A percentile compares a stretch with the other conserved stretches of the same genome.
Evolutionary conservation across 1,140 invertebrate genomes (phyloP).

Genomic region (Delia radicum): DNA sequence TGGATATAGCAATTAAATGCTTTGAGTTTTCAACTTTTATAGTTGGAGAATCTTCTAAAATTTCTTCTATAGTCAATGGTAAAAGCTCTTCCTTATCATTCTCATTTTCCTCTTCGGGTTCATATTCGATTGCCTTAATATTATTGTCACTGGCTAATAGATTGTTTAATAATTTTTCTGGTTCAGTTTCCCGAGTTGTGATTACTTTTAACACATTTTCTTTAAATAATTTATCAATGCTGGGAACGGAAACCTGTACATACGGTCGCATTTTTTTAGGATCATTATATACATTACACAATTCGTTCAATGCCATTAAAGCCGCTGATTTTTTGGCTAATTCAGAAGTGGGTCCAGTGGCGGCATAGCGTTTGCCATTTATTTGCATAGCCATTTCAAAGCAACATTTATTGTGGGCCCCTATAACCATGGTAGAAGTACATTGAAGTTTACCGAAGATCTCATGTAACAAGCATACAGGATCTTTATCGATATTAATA

Average conservation of each 20-base stretch:
- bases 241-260: not conserved
- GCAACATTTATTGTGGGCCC: not conserved
- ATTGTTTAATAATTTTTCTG: too few species aligned
- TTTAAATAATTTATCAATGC: not conserved
- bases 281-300: not conserved
- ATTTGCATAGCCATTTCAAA: not conserved
- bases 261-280: not conserved
- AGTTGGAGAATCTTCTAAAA: not conserved
- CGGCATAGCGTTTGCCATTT: not conserved
- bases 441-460: not conserved
- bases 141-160: too few species aligned
- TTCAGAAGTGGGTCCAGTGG: not conserved
- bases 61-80: not conserved
- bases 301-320: not conserved
- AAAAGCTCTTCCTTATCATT: not conserved
- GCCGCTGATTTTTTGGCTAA: not conserved
- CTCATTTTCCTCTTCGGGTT: not conserved
- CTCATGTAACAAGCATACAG: not conserved
- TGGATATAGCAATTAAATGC: too few species aligned
- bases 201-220: too few species aligned
- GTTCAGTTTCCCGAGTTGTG: too few species aligned
- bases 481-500: not conserved
- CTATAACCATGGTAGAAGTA: not conserved
- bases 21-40: too few species aligned
- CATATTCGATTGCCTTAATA: too few species aligned